Evolutionary conservation across 2,113 vertebrate genomes (phyloP).

Genomic region (Elanus axillaris): DNA sequence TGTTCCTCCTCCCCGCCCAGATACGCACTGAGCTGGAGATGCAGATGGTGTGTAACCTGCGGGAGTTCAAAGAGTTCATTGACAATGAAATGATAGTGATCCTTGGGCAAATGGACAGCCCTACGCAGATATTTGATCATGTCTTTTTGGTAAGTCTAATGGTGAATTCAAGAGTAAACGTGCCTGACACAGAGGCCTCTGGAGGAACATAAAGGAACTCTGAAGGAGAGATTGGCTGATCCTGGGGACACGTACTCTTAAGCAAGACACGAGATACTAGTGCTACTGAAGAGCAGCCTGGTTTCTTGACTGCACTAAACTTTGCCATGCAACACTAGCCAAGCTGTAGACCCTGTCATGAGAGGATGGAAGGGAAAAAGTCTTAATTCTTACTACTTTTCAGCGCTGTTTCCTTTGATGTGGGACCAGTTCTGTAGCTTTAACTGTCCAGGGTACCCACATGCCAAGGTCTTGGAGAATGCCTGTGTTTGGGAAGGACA

Average conservation of each 20-base stretch:
- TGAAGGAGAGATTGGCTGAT: not conserved
- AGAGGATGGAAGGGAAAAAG: not conserved
- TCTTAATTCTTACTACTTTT: not conserved
- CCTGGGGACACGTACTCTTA: not conserved
- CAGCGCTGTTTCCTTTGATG: not conserved
- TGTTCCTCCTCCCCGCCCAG: conserved; percentile 62
- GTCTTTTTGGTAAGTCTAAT: conserved; percentile 87
- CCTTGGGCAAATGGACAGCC: conserved; percentile 98
- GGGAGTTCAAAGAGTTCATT: conserved; percentile 97
- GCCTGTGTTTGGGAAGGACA: not conserved
- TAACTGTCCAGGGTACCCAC: not conserved
- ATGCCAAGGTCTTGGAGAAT: not conserved
- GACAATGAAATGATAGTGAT: conserved; percentile 99
- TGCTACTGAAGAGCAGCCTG: not conserved
- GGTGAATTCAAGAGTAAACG: not conserved
- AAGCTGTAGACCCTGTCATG: not conserved
- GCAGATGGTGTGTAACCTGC: conserved; percentile 96
- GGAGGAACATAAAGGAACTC: not conserved
- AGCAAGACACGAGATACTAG: not conserved
- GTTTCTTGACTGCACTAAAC: not conserved
- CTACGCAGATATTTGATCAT: conserved; percentile 96
- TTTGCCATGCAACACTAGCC: not conserved
- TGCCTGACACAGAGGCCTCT: not conserved
- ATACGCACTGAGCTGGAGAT: conserved; percentile 97
- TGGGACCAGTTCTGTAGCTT: not conserved